Conservation (phyloP, 2,888 invertebrate species). For the Heterodera filipjevi region DNA sequence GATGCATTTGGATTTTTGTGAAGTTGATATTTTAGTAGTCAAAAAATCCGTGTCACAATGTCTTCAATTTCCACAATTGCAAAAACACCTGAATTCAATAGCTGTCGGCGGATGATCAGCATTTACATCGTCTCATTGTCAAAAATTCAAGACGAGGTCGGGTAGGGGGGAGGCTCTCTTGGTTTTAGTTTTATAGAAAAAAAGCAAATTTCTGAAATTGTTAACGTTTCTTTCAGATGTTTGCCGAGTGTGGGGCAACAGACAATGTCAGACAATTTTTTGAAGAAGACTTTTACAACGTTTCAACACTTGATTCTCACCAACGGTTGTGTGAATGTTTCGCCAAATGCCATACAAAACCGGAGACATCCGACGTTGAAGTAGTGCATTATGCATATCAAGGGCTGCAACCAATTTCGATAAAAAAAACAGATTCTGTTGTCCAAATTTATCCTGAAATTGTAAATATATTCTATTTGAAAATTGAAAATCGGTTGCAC, state of each 20-base stretch:
- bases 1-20: conserved; percentile 66
- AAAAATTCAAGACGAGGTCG: background rate
- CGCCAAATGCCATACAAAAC: background rate
- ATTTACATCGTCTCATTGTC: background rate
- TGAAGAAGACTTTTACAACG: background rate
- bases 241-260: background rate
- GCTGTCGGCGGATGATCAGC: background rate
- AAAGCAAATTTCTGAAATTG: background rate
- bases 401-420: too few species aligned
- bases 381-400: too few species aligned
- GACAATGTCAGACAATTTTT: background rate
- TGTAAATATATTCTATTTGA: background rate
- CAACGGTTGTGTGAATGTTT: background rate
- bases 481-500: too few species aligned
- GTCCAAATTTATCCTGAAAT: too few species aligned
- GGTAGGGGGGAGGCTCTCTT: background rate
- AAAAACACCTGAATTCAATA: background rate
- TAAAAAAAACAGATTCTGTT: too few species aligned
- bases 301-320: background rate
- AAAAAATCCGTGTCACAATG: background rate
- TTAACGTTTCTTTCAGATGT: conserved; percentile 9
- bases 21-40: background rate
- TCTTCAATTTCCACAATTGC: background rate
- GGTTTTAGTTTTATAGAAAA: background rate
- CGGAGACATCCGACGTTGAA: background rate